Evolutionary conservation across 2,113 vertebrate genomes (phyloP), one percentile per base, ranked within the genome.

Genomic region (Ochotona princeps): DNA sequence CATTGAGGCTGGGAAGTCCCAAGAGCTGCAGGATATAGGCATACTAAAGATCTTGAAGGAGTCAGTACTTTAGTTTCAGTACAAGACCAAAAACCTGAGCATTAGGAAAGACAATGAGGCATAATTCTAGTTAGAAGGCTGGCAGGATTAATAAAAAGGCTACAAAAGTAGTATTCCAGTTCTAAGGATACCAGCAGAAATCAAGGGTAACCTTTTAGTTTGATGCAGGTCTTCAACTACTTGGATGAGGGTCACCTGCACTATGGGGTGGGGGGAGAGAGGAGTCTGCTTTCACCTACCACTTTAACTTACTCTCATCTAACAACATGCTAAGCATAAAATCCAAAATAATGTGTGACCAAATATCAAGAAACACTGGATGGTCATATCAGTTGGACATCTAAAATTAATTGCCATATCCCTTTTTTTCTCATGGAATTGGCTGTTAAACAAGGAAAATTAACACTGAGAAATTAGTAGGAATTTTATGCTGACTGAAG

Each of bases 221-320:
- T 15, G 21, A 54, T 32, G 70, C 21, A 35, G 32, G 21, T 0
- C 32, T 81, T 85, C 21, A n/a, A 83, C n/a, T 76, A 21, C 90
- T 49, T 54, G 26, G 7, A 80, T 38, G 28, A 95, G 51, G 28
- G 2, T 2, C 0, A 81, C 32, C 47, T 17, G 74, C 8, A 14
- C 23, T 60, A 49, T 30, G 13, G 6, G 38, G 38, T 3, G 3
- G 38, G 38, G 38, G 38, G 25, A 90, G 30, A 38, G 0, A 10
- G 75, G 51, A 57, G 14, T 38, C n/a, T 88, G 7, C 21, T 83
- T 84, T 76, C 51, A 0, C 66, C 54, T 82, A 61, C 5, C 7
- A 87, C 63, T 67, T 87, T 92, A 76, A 81, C 63, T 79, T 76
- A 84, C 47, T 72, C 11, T 83, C n/a, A 57, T 35, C 47, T 30